phyloP scores from a whole-genome alignment of 2,113 vertebrate species.

The Oreochromis spilurus region DNA sequence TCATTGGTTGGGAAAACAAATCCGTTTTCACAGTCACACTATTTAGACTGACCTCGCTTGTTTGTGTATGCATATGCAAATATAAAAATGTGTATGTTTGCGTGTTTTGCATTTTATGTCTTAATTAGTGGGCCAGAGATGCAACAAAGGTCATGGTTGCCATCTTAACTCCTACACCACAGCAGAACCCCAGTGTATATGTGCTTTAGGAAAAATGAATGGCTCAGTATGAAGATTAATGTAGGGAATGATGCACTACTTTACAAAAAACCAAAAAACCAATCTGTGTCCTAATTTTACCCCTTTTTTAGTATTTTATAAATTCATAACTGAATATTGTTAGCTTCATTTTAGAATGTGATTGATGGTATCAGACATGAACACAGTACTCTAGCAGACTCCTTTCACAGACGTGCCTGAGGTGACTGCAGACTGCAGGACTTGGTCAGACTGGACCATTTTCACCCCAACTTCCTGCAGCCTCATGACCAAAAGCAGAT shows the following conservation, averaged over 20 bases:
- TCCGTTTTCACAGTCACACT: not conserved
- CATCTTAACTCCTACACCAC: not conserved
- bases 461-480: not conserved
- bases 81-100: not conserved
- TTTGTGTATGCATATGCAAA: not conserved
- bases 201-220: not conserved
- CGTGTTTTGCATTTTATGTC: not conserved
- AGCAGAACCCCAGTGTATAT: not conserved
- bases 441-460: not conserved
- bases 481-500: not conserved
- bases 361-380: not conserved
- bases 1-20: not conserved
- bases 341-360: not conserved
- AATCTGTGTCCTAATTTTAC: not conserved
- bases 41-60: not conserved
- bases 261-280: rapidly evolving
- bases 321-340: not conserved
- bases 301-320: not conserved
- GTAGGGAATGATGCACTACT: not conserved
- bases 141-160: not conserved
- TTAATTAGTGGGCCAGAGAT: not conserved
- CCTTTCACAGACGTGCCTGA: not conserved
- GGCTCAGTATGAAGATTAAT: not conserved
- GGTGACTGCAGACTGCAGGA: not conserved
- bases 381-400: not conserved